Conservation (phyloP, 2,888 invertebrate species). For the Hirtodrosophila histrioides region DNA sequence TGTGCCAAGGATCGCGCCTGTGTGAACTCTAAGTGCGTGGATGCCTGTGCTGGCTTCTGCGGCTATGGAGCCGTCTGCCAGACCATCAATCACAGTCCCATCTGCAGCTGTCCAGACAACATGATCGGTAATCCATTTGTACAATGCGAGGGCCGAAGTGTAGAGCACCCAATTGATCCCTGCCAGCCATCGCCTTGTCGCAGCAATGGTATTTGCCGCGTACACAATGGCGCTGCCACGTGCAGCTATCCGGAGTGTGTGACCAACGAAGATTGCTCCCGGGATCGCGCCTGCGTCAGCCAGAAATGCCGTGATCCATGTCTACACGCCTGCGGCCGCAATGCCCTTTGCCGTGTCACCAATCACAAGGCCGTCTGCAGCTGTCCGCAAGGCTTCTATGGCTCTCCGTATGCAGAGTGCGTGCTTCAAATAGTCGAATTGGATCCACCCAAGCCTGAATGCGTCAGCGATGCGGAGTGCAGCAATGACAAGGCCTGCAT, state of each 20-base stretch:
- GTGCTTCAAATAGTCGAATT: conserved; percentile 84
- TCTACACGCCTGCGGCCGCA: conserved; percentile 91
- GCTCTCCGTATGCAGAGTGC: conserved; percentile 91
- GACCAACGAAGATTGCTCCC: conserved; percentile 94
- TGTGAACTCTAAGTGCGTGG: conserved; percentile 90
- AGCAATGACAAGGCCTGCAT: conserved; percentile 93
- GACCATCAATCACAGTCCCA: conserved; percentile 93
- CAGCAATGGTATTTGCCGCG: conserved; percentile 91
- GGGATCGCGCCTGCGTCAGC: conserved; percentile 91
- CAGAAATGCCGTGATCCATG: conserved; percentile 94
- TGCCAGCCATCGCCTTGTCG: conserved; percentile 94
- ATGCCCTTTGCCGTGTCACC: conserved; percentile 91
- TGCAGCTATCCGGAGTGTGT: conserved; percentile 95
- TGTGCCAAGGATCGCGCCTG: conserved; percentile 91
- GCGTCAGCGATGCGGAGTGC: conserved; percentile 91
- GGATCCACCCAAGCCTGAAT: conserved; percentile 89
- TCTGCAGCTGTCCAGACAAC: conserved; percentile 91
- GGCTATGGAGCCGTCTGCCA: conserved; percentile 91
- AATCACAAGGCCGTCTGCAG: conserved; percentile 93
- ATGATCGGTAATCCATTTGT: conserved; percentile 93
- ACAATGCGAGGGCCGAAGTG: conserved; percentile 86
- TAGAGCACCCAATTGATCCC: conserved; percentile 86
- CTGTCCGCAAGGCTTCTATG: conserved; percentile 91
- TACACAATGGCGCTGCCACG: conserved; percentile 88
- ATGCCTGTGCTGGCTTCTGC: conserved; percentile 92